Percentiles rank a stretch among this genome's conserved stretches.
Conservation (phyloP, 2,797 vertebrate genomes). For the Octomys mimax region DNA sequence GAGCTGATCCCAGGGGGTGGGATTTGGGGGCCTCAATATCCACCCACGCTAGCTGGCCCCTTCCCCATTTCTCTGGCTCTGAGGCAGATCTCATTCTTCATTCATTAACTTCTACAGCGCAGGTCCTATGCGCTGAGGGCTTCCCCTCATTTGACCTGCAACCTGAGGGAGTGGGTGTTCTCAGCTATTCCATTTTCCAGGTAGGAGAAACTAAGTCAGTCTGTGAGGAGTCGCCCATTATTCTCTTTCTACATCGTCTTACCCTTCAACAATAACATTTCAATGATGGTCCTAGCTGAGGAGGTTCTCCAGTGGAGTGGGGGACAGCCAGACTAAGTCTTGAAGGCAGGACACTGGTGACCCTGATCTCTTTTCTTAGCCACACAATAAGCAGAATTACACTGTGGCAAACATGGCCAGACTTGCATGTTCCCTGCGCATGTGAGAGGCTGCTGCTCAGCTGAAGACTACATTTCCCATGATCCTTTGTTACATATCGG, state of each 20-base stretch:
- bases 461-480: neutral
- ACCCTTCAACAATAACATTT: neutral
- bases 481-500: neutral
- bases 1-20: neutral
- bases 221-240: neutral
- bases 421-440: neutral
- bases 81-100: neutral
- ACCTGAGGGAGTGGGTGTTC: neutral
- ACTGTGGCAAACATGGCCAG: neutral
- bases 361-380: neutral
- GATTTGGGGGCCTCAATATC: neutral
- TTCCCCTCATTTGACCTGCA: neutral
- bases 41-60: neutral
- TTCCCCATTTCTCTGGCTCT: neutral
- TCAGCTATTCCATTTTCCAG: neutral
- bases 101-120: neutral
- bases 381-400: neutral
- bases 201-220: slow-evolving; percentile 8
- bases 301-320: neutral
- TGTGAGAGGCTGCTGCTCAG: accelerated
- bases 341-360: neutral
- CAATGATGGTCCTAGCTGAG: neutral
- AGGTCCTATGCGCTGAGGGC: accelerated
- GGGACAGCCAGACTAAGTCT: neutral
- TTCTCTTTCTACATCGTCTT: neutral